Evolutionary conservation across 2,888 invertebrate species (phyloP).

Genomic region (Mylabris sibirica): DNA sequence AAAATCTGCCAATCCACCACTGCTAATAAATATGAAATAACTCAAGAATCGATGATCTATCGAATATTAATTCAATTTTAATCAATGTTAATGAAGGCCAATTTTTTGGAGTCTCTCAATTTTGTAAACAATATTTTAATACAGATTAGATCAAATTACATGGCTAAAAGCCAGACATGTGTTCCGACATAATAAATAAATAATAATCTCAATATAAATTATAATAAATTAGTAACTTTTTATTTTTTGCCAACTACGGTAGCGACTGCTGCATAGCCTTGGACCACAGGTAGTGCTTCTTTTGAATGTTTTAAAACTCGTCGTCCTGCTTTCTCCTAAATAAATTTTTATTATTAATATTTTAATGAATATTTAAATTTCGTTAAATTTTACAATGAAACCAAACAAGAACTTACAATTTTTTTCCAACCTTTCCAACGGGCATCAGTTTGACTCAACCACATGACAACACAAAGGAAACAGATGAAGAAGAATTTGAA

Average conservation of each 20-base stretch:
- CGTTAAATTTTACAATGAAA: not conserved
- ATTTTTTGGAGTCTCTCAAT: not conserved
- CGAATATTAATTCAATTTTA: no score
- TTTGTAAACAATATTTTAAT: not conserved
- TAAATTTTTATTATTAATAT: not conserved
- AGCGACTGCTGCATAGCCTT: slow-evolving; percentile 36
- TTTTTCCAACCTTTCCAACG: slow-evolving; percentile 47
- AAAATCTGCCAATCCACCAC: no score
- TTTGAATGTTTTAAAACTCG: slow-evolving; percentile 39
- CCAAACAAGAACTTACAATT: slow-evolving; percentile 43
- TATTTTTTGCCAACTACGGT: slow-evolving; percentile 8
- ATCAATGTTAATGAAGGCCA: no score
- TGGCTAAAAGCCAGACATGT: not conserved
- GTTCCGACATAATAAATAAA: not conserved
- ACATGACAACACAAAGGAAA: slow-evolving; percentile 2
- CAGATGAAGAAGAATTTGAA: not conserved
- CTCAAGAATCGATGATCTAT: no score
- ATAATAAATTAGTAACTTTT: not conserved
- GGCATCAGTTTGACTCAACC: slow-evolving; percentile 37
- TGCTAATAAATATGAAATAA: no score
- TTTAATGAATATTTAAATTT: not conserved
- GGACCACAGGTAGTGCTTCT: slow-evolving; percentile 42
- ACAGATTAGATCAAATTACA: not conserved
- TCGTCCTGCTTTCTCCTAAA: slow-evolving; percentile 38
- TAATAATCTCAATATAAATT: not conserved